Percentiles rank a stretch among this genome's conserved stretches.
phyloP scores from a whole-genome alignment of 2,113 vertebrate species.

The Erythrocebus patas region DNA sequence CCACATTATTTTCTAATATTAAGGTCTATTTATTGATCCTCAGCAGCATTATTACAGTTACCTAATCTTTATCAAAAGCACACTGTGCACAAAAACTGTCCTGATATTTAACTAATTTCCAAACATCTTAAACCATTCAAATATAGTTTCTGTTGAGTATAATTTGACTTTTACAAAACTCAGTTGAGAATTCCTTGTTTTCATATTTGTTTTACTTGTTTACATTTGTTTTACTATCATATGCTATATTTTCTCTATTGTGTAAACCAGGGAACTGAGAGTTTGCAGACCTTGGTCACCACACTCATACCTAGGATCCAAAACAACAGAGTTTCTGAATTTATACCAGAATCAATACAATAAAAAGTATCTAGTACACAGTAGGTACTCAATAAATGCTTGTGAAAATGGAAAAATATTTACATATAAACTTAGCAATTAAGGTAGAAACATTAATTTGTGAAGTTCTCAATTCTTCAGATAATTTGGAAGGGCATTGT shows the following conservation, averaged over 20 bases:
- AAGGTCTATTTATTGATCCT: background rate
- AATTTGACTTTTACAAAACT: background rate
- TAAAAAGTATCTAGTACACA: background rate
- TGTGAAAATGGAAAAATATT: background rate
- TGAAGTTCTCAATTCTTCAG: background rate
- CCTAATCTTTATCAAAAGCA: background rate
- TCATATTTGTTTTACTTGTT: background rate
- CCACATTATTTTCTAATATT: background rate
- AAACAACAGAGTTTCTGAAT: background rate
- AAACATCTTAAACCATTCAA: background rate
- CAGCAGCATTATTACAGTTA: background rate
- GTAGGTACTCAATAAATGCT: background rate
- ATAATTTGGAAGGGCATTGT: background rate
- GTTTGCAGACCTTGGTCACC: background rate
- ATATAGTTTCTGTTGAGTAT: background rate
- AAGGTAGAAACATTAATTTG: background rate
- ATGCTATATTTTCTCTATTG: background rate
- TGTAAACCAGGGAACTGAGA: background rate
- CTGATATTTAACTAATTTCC: background rate
- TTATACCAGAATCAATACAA: background rate
- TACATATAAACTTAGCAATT: background rate
- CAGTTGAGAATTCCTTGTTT: background rate
- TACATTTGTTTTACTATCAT: background rate
- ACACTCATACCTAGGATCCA: background rate
- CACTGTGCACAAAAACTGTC: background rate